Evolutionary conservation across 2,113 vertebrate species (phyloP).

Genomic region (Tympanuchus pallidicinctus): DNA sequence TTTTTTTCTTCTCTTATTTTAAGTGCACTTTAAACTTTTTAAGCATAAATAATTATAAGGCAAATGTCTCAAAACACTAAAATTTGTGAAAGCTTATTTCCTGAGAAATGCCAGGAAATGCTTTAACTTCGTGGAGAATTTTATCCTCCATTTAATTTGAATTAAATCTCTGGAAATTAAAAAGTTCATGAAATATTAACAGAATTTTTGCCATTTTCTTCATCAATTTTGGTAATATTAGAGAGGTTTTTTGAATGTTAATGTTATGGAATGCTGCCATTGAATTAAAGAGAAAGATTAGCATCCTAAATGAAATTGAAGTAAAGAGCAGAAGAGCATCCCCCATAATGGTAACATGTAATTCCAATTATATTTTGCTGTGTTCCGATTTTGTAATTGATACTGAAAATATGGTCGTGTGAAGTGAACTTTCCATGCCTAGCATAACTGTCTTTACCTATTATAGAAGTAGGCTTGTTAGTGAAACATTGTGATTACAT

Average conservation of each 20-base stretch:
- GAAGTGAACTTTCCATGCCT: neutral
- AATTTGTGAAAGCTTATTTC: neutral
- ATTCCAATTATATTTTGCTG: neutral
- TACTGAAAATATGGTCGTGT: neutral
- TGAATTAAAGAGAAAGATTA: conserved; percentile 13
- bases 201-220: neutral
- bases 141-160: neutral
- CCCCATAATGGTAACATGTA: neutral
- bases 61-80: neutral
- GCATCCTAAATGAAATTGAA: neutral
- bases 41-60: neutral
- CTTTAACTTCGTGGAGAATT: neutral
- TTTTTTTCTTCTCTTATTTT: neutral
- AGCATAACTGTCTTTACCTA: neutral
- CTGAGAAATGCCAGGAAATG: neutral
- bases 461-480: neutral
- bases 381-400: neutral
- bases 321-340: neutral
- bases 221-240: neutral
- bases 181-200: neutral
- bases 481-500: neutral
- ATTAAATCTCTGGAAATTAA: neutral
- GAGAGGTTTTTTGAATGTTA: neutral
- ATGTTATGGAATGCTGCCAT: neutral
- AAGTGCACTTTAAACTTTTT: neutral